Evolutionary conservation across 1,140 invertebrate species (phyloP), one percentile per base, ranked within the genome.

Genomic region (Sarcophaga bullata): DNA sequence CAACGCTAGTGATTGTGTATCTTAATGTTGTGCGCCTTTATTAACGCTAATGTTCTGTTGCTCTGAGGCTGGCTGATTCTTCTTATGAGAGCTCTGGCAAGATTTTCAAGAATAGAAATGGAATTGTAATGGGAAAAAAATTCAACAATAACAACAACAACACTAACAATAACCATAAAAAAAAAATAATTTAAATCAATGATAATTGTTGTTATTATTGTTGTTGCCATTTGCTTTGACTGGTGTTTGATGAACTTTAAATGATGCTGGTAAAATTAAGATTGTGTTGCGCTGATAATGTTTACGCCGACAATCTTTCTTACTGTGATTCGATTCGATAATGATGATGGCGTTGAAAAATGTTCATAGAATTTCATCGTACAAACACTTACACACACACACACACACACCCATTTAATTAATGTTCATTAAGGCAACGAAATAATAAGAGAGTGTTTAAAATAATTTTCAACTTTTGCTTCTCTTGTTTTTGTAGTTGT

Each of bases 371-470:
- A 1, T 37, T 37, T 37, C 25, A n/a, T n/a, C n/a, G n/a, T n/a
- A n/a, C n/a, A n/a, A n/a, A n/a, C n/a, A n/a, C n/a, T n/a, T n/a
- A n/a, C n/a, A n/a, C n/a, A n/a, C n/a, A n/a, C n/a, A 37, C 25
- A 37, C 25, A 37, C 25, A 37, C n/a, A 15, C 62, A 68, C 17
- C 6, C n/a, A 68, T 17, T 68, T 68, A 68, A 68, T 68, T 68
- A 68, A 68, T 68, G 17, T 19, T 68, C 15, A 58, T 58, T 13
- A 58, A 58, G 15, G n/a, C n/a, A n/a, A 58, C 9, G 19, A 19
- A 25, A 8, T 19, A 68, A 68, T 68, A 19, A 68, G n/a, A n/a
- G n/a, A n/a, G 62, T 68, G 62, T 68, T 68, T 25, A 68, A 68
- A 19, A 19, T 68, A 19, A 68, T 68, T 37, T 19, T 25, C n/a